Evolutionary conservation across 1,140 invertebrate species (phyloP).

Genomic region (Nixonia krombeini): DNA sequence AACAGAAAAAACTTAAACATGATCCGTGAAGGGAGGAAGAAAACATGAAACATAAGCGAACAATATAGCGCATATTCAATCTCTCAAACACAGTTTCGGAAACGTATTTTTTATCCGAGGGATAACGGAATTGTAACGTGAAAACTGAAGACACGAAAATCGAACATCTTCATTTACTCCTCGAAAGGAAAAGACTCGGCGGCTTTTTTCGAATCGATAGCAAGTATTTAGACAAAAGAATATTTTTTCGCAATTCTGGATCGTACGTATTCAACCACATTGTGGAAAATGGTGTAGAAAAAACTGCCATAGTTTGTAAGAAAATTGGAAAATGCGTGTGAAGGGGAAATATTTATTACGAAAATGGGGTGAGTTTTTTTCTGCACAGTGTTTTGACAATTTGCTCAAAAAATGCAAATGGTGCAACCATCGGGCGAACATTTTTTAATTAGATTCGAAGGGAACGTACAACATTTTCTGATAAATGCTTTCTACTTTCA

Average conservation of each 20-base stretch:
- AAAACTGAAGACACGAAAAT: background rate
- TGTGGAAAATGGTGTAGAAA: too few species aligned
- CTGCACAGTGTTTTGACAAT: too few species aligned
- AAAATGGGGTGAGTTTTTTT: too few species aligned
- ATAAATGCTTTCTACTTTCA: too few species aligned
- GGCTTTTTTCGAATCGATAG: conserved; percentile 30
- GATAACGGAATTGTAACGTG: background rate
- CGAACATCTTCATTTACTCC: conserved; percentile 2
- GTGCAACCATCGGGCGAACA: too few species aligned
- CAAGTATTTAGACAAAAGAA: conserved; percentile 32
- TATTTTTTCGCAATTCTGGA: conserved; percentile 27
- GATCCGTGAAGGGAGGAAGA: conserved; percentile 20
- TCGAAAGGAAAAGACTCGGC: conserved; percentile 10
- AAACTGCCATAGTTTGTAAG: too few species aligned
- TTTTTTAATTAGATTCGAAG: too few species aligned
- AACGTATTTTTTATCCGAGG: background rate
- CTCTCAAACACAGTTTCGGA: conserved; percentile 38
- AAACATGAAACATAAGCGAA: conserved; percentile 19
- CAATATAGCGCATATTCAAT: conserved; percentile 39
- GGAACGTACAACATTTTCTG: too few species aligned
- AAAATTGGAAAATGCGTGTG: too few species aligned
- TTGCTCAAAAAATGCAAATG: too few species aligned
- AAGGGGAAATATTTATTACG: too few species aligned
- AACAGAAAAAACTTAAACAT: conserved; percentile 20
- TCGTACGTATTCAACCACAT: background rate